These are phyloP conservation scores for Calidris pugnax DNA, from an alignment of 2,113 vertebrate species.

Conservation along the genomic window DNA sequence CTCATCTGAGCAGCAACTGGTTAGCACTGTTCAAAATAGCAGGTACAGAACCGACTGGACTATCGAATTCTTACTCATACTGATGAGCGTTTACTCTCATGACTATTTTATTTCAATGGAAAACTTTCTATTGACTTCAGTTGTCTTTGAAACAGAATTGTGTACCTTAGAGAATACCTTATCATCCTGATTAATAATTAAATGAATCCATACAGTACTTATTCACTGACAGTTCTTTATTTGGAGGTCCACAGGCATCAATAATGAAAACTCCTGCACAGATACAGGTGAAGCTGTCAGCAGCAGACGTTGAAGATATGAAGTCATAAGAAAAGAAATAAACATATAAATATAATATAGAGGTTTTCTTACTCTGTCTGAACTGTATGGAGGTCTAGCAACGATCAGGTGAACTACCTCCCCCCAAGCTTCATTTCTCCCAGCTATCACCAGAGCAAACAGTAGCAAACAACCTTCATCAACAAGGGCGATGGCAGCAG, in stretches of 20 bases:
- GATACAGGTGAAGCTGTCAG: background rate
- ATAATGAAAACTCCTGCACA: conserved; percentile 9
- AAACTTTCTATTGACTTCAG: conserved; percentile 45
- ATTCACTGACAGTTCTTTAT: conserved; percentile 38
- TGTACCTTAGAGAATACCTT: conserved; percentile 13
- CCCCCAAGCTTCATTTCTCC: background rate
- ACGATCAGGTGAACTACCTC: background rate
- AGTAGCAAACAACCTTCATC: background rate
- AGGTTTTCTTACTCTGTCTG: background rate
- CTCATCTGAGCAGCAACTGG: background rate
- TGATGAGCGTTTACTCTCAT: conserved; percentile 4
- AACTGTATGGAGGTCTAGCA: background rate
- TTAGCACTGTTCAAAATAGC: background rate
- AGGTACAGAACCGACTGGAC: background rate
- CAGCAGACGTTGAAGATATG: background rate
- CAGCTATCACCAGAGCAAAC: background rate
- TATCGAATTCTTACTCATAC: background rate
- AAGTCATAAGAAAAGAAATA: background rate
- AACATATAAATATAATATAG: background rate
- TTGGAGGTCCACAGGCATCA: conserved; percentile 11
- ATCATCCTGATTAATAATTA: conserved; percentile 42
- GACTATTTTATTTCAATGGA: conserved; percentile 32
- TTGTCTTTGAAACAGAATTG: conserved; percentile 36
- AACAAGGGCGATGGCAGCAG: background rate
- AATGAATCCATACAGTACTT: conserved; percentile 52